These are phyloP conservation scores for Halocynthia aurantium DNA, from an alignment of 23 tunicate species.

Conservation along the genomic window DNA sequence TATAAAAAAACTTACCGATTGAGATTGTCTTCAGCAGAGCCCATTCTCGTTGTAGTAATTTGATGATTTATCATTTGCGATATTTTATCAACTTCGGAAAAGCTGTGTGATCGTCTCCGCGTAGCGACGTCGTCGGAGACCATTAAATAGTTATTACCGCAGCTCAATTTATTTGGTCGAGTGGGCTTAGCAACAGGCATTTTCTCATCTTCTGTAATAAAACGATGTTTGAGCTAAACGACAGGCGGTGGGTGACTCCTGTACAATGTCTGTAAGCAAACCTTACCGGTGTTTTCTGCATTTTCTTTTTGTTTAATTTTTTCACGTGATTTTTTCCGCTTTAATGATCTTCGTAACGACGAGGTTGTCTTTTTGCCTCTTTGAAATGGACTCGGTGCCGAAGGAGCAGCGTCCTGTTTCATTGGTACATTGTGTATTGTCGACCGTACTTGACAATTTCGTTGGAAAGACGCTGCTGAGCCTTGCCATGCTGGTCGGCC, in stretches of 20 bases:
- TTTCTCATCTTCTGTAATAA: not conserved
- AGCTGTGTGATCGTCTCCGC: conserved; percentile 2
- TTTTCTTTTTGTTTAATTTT: not conserved
- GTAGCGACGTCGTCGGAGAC: not conserved
- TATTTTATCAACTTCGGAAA: not conserved
- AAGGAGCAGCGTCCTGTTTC: not conserved
- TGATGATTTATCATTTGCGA: not conserved
- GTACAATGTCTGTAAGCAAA: not conserved
- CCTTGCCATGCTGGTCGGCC: too few species aligned
- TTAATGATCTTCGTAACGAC: not conserved
- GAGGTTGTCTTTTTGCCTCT: not conserved
- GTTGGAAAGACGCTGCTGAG: too few species aligned
- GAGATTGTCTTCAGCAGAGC: conserved; percentile 4
- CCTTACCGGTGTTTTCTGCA: not conserved
- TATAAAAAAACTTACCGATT: not conserved
- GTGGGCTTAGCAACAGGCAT: not conserved
- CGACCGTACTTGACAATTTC: too few species aligned
- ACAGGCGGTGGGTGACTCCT: too few species aligned
- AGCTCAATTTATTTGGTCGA: not conserved
- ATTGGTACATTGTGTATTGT: too few species aligned
- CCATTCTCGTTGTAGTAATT: not conserved
- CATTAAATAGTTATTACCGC: not conserved
- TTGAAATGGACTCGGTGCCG: not conserved
- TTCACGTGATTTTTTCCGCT: conserved; percentile 1
- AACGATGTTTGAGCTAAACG: too few species aligned